Evolutionary conservation across 1,140 invertebrate genomes (phyloP).

Genomic region (Oppia nitens): DNA sequence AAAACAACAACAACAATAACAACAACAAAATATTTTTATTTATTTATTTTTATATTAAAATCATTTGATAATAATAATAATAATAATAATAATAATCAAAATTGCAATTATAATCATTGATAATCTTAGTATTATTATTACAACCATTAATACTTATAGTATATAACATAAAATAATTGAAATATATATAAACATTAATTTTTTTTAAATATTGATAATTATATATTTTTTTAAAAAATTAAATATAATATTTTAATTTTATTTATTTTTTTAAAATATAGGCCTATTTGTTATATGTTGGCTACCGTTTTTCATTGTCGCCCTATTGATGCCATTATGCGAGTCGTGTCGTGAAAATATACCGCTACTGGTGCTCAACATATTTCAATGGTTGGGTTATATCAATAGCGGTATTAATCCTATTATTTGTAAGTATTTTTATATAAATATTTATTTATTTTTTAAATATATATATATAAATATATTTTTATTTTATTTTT

Average conservation of each 20-base stretch:
- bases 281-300: conserved; percentile 84
- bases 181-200: no score
- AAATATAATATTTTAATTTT: no score
- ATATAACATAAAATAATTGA: not conserved
- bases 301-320: conserved; percentile 84
- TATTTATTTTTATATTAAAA: no score
- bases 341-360: conserved; percentile 42
- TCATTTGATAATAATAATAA: no score
- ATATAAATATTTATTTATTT: not conserved
- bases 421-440: conserved; percentile 11
- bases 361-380: conserved; percentile 53
- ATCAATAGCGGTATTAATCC: conserved; percentile 35
- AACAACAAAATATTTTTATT: no score
- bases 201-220: no score
- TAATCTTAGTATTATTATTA: no score
- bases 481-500: not conserved
- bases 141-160: no score
- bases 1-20: no score
- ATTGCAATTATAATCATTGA: no score
- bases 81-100: no score
- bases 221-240: no score
- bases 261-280: conserved; percentile 37
- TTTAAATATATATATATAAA: not conserved
- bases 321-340: conserved; percentile 66
- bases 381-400: conserved; percentile 76